Evolutionary conservation across 1,140 invertebrate genomes (phyloP).

Genomic region (Ptiloglossa arizonensis): DNA sequence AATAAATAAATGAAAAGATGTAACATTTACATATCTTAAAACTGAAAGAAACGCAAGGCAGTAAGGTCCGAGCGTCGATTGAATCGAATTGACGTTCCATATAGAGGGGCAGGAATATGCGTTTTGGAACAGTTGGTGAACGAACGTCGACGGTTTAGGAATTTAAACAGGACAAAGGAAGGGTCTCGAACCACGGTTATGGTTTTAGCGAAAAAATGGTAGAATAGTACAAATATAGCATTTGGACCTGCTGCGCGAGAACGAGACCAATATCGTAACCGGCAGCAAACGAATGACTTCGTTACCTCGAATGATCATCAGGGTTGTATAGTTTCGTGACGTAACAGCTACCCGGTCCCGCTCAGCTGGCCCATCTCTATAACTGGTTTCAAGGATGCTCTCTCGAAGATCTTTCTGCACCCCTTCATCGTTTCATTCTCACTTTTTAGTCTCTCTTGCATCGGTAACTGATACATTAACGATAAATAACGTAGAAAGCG

Average conservation of each 20-base stretch:
- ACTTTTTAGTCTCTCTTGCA: constrained; percentile 32
- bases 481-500: not conserved
- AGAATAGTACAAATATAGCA: constrained; percentile 10
- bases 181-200: not conserved
- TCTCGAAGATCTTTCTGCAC: not conserved
- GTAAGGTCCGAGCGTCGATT: constrained; percentile 17
- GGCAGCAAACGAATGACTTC: not conserved
- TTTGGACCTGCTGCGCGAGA: constrained; percentile 23
- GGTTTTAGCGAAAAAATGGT: not conserved
- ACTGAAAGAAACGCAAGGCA: constrained; percentile 35
- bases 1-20: not conserved
- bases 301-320: not conserved
- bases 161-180: constrained; percentile 5
- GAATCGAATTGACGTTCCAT: not conserved
- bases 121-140: not conserved
- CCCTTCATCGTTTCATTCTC: constrained; percentile 14
- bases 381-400: constrained; percentile 5
- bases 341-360: not conserved
- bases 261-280: constrained; percentile 2
- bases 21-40: constrained; percentile 43
- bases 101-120: not conserved
- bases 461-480: constrained; percentile 14
- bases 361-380: constrained; percentile 15
- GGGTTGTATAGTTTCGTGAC: not conserved
- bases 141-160: not conserved